phyloP scores from a whole-genome alignment of 2,888 invertebrate genomes.

The Chymomyza caudatula region DNA sequence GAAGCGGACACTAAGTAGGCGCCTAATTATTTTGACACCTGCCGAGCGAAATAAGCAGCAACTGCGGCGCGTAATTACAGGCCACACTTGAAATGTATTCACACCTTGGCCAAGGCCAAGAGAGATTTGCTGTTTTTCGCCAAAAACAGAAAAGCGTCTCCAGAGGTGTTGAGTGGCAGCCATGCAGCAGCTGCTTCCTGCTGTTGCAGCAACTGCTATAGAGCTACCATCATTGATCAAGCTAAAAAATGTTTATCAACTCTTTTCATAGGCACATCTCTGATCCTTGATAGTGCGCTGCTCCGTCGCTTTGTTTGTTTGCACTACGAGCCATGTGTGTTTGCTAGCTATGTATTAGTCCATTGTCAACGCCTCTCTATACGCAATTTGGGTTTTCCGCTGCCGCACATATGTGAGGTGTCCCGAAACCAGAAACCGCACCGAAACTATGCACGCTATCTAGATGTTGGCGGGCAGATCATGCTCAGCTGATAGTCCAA shows the following conservation, averaged over 20 bases:
- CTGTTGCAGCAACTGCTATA: conserved; percentile 23
- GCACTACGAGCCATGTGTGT: conserved; percentile 8
- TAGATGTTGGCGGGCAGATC: conserved; percentile 32
- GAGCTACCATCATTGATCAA: conserved; percentile 28
- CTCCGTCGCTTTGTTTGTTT: conserved; percentile 45
- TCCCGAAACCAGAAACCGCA: conserved; percentile 26
- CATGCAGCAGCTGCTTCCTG: conserved; percentile 42
- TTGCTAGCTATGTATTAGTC: conserved; percentile 13
- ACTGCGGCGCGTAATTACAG: conserved; percentile 59
- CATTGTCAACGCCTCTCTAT: conserved; percentile 68
- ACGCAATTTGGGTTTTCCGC: conserved; percentile 66
- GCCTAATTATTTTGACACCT: conserved; percentile 73
- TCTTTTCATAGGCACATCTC: conserved; percentile 45
- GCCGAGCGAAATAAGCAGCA: conserved; percentile 32
- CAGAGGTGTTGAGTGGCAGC: conserved; percentile 32
- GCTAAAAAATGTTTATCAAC: conserved; percentile 48
- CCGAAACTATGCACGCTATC: conserved; percentile 45
- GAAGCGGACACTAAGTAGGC: conserved; percentile 52
- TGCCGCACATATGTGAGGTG: conserved; percentile 35
- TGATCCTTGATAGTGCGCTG: conserved; percentile 26
- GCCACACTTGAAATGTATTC: conserved; percentile 39
- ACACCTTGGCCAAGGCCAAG: conserved; percentile 59
- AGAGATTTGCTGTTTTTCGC: conserved; percentile 39
- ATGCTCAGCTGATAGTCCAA: conserved; percentile 26
- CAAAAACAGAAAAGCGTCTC: conserved; percentile 24